A percentile compares a stretch with the other conserved stretches of the same genome.
Evolutionary conservation across 1,140 invertebrate genomes (phyloP).

Genomic region (Solenopsis fugax): DNA sequence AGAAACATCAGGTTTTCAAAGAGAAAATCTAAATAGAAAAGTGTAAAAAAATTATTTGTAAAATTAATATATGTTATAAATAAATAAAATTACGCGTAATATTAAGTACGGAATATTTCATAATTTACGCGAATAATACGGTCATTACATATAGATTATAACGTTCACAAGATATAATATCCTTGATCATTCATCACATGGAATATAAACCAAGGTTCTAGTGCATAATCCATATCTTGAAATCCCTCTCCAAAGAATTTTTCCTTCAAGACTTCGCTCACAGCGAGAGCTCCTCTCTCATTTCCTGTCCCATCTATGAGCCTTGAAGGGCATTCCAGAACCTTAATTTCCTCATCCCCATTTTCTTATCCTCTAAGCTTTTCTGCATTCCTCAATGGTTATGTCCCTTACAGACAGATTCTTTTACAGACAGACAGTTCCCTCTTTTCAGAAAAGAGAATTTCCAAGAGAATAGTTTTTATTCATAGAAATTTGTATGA

Average conservation of each 20-base stretch:
- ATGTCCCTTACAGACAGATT: background rate
- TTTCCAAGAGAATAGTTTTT: background rate
- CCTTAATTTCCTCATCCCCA: conserved; percentile 52
- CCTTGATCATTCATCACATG: conserved; percentile 13
- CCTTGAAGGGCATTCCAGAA: conserved; percentile 38
- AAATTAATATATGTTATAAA: conserved; percentile 3
- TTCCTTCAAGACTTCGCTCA: conserved; percentile 28
- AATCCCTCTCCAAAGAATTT: conserved; percentile 26
- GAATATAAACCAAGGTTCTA: conserved; percentile 26
- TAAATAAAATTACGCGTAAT: background rate
- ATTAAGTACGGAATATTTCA: conserved; percentile 13
- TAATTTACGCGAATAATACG: background rate
- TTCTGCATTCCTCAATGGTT: conserved; percentile 35
- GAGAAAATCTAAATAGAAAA: background rate
- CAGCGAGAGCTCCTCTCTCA: conserved; percentile 16
- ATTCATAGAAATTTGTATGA: background rate
- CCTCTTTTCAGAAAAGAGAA: background rate
- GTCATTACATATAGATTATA: background rate
- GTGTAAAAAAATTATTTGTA: background rate
- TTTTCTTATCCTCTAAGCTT: conserved; percentile 50
- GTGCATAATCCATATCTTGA: conserved; percentile 26
- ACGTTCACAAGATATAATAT: background rate
- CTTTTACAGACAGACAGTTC: background rate
- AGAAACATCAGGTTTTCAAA: background rate
- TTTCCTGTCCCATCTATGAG: conserved; percentile 53